phyloP scores from a whole-genome alignment of 1,140 invertebrate genomes.

The Riptortus pedestris region DNA sequence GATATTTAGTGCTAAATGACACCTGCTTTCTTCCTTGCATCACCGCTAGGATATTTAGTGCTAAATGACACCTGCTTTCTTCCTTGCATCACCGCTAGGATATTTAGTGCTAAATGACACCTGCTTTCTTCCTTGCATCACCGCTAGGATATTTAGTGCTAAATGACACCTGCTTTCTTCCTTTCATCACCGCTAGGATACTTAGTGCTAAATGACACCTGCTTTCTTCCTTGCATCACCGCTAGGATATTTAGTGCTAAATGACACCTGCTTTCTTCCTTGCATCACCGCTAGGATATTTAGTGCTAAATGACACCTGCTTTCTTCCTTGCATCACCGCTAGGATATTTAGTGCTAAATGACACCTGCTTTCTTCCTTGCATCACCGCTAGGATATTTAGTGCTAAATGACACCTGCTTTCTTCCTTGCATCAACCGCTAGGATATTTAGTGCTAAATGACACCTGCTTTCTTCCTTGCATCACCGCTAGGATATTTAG shows the following conservation, averaged over 20 bases:
- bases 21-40: conserved; percentile 34
- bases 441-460: conserved; percentile 30
- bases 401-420: conserved; percentile 32
- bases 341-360: conserved; percentile 30
- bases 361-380: conserved; percentile 34
- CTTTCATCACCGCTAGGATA: conserved; percentile 31
- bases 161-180: conserved; percentile 34
- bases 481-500: conserved; percentile 32
- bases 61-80: conserved; percentile 33
- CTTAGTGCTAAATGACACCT: conserved; percentile 30
- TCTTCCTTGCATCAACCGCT: conserved; percentile 31
- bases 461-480: conserved; percentile 34
- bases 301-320: conserved; percentile 30
- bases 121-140: conserved; percentile 34
- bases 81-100: conserved; percentile 30
- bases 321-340: conserved; percentile 33
- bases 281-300: conserved; percentile 32
- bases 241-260: conserved; percentile 30
- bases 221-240: conserved; percentile 34
- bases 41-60: conserved; percentile 31
- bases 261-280: conserved; percentile 34
- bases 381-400: conserved; percentile 32
- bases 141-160: conserved; percentile 30
- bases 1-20: conserved; percentile 31
- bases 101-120: conserved; percentile 30